These are phyloP conservation scores for Trichopoda pennipes DNA, from an alignment of 2,888 invertebrate genomes.

Conservation along the genomic window DNA sequence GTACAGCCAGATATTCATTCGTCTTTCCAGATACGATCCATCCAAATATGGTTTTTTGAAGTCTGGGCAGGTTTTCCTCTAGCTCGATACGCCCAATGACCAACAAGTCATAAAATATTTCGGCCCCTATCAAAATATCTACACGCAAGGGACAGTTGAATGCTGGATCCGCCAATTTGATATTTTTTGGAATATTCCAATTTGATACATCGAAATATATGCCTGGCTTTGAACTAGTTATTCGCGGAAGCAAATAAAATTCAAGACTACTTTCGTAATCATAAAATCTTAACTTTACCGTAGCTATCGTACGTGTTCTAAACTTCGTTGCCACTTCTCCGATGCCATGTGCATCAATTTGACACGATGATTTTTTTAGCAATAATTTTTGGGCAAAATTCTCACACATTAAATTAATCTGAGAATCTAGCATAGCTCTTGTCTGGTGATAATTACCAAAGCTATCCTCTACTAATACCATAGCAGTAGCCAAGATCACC, in stretches of 20 bases:
- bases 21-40: too few relatives aligned
- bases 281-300: constrained; percentile 24
- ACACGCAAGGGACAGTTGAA: too few relatives aligned
- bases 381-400: not conserved
- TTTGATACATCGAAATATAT: too few relatives aligned
- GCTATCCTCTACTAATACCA: constrained; percentile 28
- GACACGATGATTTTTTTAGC: not conserved
- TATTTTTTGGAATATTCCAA: too few relatives aligned
- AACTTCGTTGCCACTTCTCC: constrained; percentile 18
- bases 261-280: too few relatives aligned
- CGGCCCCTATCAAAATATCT: too few relatives aligned
- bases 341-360: constrained; percentile 9
- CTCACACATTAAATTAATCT: constrained; percentile 41
- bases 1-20: too few relatives aligned
- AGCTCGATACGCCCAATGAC: constrained; percentile 18
- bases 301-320: constrained; percentile 16
- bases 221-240: not conserved
- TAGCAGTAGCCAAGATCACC: constrained; percentile 48
- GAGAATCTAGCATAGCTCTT: constrained; percentile 42
- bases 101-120: not conserved
- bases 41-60: too few relatives aligned
- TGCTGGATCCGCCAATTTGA: too few relatives aligned
- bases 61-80: too few relatives aligned
- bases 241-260: too few relatives aligned
- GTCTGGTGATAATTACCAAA: constrained; percentile 41